Evolutionary conservation across 2,888 invertebrate species (phyloP).

Genomic region (Leptinotarsa peninsularis): DNA sequence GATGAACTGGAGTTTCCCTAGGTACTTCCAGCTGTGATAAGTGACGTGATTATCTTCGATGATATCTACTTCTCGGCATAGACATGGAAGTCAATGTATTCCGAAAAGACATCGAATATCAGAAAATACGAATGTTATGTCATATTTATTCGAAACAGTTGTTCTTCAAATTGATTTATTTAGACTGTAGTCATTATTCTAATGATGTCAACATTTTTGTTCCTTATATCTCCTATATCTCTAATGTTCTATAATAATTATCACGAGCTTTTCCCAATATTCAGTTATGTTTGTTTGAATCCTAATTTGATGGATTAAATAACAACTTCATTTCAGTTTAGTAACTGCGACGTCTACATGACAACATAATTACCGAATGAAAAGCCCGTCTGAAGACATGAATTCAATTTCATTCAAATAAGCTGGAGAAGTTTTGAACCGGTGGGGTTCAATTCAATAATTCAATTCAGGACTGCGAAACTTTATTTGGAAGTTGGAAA

Average conservation of each 20-base stretch:
- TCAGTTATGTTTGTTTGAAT: background rate
- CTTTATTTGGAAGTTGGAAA: background rate
- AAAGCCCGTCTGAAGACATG: background rate
- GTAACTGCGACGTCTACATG: background rate
- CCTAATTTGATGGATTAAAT: background rate
- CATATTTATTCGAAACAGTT: no score
- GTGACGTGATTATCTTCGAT: background rate
- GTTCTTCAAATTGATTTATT: no score
- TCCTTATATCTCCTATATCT: no score
- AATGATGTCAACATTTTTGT: no score
- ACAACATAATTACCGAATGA: conserved; percentile 1
- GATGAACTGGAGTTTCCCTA: background rate
- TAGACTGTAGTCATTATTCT: no score
- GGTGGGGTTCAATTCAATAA: background rate
- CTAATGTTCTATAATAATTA: no score
- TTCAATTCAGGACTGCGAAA: background rate
- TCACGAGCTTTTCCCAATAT: no score
- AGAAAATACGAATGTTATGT: no score
- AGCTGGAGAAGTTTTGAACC: background rate
- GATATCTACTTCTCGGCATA: background rate
- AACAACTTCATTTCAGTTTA: background rate
- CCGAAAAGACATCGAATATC: no score
- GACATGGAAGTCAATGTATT: no score
- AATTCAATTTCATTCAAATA: background rate
- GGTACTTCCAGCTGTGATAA: background rate